phyloP scores from a whole-genome alignment of 1,140 invertebrate species.

The Tribolium castaneum region DNA sequence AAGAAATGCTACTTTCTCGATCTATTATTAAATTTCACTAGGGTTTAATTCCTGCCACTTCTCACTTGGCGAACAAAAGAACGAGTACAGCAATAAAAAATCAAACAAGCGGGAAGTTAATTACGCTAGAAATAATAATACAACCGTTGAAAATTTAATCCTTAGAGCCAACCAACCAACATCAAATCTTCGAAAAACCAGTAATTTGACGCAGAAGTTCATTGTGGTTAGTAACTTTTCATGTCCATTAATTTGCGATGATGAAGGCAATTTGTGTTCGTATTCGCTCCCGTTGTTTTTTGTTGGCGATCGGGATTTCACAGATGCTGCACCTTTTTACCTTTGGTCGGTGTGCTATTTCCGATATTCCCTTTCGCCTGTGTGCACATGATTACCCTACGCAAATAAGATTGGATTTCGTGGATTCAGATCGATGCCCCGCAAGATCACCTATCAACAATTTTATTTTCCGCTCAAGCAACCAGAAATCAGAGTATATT shows the following conservation, averaged over 20 bases:
- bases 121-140: background rate
- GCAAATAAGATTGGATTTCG: slow-evolving; percentile 45
- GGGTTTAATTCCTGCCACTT: slow-evolving; percentile 7
- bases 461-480: slow-evolving; percentile 45
- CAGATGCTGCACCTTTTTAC: slow-evolving; percentile 29
- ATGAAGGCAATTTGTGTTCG: slow-evolving; percentile 1
- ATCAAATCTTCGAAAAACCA: background rate
- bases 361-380: slow-evolving; percentile 28
- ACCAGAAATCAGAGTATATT: slow-evolving; percentile 35
- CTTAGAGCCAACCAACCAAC: background rate
- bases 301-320: slow-evolving; percentile 2
- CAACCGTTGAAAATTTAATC: background rate
- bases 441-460: slow-evolving; percentile 45
- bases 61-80: background rate
- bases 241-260: background rate
- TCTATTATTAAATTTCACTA: slow-evolving; percentile 18
- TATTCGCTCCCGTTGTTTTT: background rate
- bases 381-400: slow-evolving; percentile 42
- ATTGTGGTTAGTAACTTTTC: slow-evolving; percentile 1
- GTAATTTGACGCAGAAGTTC: slow-evolving; percentile 21
- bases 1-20: slow-evolving; percentile 19
- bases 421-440: slow-evolving; percentile 45
- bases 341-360: slow-evolving; percentile 34
- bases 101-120: background rate
- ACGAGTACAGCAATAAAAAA: background rate